Conservation (phyloP, 1,140 invertebrate genomes). For the Protaetia brevitarsis region DNA sequence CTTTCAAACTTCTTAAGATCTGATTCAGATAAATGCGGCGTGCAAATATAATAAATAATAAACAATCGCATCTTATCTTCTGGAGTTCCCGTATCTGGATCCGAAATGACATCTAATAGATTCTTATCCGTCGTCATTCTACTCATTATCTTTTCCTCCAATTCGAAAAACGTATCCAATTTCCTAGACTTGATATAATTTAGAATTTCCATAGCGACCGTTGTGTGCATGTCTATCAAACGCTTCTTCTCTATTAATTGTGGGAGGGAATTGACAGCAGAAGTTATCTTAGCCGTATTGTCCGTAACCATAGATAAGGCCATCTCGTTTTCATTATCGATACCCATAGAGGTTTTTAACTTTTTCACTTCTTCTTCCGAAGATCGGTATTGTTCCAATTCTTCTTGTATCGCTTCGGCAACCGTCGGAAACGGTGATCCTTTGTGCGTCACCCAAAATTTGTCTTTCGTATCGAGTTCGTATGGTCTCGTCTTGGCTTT, state of each 20-base stretch:
- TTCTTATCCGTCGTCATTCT: constrained; percentile 72
- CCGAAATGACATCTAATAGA: constrained; percentile 77
- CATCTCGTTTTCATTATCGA: constrained; percentile 73
- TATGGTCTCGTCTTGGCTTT: constrained; percentile 80
- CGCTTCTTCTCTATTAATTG: constrained; percentile 96
- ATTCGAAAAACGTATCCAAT: constrained; percentile 94
- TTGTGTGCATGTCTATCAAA: constrained; percentile 98
- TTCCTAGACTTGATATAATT: constrained; percentile 89
- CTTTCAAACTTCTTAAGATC: constrained; percentile 81
- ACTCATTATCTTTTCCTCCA: constrained; percentile 96
- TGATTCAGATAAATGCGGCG: constrained; percentile 71
- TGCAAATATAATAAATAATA: constrained; percentile 91
- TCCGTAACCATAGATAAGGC: constrained; percentile 83
- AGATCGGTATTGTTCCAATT: constrained; percentile 88
- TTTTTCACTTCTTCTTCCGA: constrained; percentile 97
- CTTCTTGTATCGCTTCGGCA: constrained; percentile 97
- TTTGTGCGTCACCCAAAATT: constrained; percentile 91
- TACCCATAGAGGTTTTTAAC: constrained; percentile 88
- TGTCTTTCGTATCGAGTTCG: constrained; percentile 85
- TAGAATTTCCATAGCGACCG: constrained; percentile 88
- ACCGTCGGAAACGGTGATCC: constrained; percentile 96
- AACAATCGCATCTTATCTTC: constrained; percentile 95
- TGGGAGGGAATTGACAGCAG: constrained; percentile 91
- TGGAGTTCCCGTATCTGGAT: constrained; percentile 78
- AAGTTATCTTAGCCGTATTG: constrained; percentile 91